These are phyloP conservation scores for Pitangus sulphuratus DNA, from an alignment of 2,797 vertebrate species.

Conservation along the genomic window DNA sequence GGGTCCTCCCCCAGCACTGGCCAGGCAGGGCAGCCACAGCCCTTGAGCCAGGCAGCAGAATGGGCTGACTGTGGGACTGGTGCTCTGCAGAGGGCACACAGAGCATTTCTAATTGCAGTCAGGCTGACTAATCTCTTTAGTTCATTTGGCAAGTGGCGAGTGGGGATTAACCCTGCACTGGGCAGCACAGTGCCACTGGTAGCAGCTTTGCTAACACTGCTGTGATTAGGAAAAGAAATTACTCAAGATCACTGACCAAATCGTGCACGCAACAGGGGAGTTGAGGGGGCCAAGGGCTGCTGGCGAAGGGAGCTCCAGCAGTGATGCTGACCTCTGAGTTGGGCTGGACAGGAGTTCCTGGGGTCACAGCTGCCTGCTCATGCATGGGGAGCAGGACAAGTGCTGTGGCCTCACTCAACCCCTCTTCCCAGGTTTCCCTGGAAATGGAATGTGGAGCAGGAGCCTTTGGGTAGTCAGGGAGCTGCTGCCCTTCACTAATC, in stretches of 20 bases:
- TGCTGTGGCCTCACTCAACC: rapidly evolving
- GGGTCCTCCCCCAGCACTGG: rapidly evolving
- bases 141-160: not conserved
- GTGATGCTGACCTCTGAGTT: not conserved
- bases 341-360: not conserved
- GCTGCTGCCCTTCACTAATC: not conserved
- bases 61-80: not conserved
- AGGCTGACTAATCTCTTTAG: not conserved
- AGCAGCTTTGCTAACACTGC: not conserved
- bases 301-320: not conserved
- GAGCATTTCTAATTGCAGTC: not conserved
- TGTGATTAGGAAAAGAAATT: not conserved
- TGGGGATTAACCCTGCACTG: not conserved
- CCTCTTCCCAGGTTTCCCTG: not conserved
- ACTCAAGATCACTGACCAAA: too few relatives aligned
- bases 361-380: not conserved
- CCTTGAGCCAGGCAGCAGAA: rapidly evolving
- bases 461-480: not conserved
- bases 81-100: not conserved
- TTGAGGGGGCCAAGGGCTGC: not conserved
- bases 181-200: not conserved
- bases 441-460: not conserved
- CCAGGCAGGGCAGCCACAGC: not conserved
- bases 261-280: rapidly evolving
- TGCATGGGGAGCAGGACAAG: not conserved